Evolutionary conservation across 2,797 vertebrate genomes (phyloP), one percentile per base, ranked within the genome.

Genomic region (Thripadectes ignobilis): DNA sequence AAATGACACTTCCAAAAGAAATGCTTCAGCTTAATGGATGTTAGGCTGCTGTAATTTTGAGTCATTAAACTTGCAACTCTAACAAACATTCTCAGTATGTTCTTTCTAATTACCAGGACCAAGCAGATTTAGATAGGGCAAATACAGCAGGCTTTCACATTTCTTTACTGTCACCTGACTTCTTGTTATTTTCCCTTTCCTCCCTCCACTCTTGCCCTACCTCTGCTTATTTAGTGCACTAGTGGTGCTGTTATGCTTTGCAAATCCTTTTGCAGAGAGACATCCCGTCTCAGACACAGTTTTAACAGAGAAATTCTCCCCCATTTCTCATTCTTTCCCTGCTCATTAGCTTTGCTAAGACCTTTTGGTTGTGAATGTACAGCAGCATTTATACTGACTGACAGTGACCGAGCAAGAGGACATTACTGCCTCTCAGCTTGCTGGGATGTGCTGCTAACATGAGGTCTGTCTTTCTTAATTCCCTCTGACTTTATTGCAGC

Each of bases 81-180:
- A 93, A 95, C 34, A 87, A 92, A 89, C 73, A 76, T 54, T 73
- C 78, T 96, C 78, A 79, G 91, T 93, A 94, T 88, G 65, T 41
- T 97, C 77, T 94, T 97, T 88, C 72, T 96, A 97, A 97, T 97
- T 96, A 85, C 55, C 41, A 93, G 45, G 54, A 92, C 54, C 92
- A 65, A 94, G 91, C 57, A 93, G 62, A 95, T 96, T 97, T 88
- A 93, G 86, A 65, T 36, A 91, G 86, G 36, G 7, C 58, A 95
- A 96, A 97, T 62, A 55, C 6, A 68, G 30, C 58, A 82, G 19
- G 51, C 24, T 91, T 45, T 43, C 77, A 84, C 46, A 72, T 58
- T 92, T 89, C 62, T 89, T 72, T 91, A 82, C 72, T 77, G 30
- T 14, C 88, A 10, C 29, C 41, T 92, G 58, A 78, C 41, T 89